These are phyloP conservation scores for Chloromyia formosa DNA, from an alignment of 2,888 invertebrate species.

Conservation along the genomic window DNA sequence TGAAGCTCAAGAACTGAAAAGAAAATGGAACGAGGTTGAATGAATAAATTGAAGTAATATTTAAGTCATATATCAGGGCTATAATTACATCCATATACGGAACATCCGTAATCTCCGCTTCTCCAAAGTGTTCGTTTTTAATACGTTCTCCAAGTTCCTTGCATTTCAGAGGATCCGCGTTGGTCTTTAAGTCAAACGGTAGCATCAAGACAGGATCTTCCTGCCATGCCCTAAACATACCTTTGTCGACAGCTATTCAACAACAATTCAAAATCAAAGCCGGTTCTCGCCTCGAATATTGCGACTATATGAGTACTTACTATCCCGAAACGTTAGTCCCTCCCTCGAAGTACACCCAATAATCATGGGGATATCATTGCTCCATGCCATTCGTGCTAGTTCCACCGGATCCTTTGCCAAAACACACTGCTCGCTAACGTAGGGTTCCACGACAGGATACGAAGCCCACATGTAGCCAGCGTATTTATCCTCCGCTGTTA, in stretches of 20 bases:
- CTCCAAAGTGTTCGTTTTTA: slow-evolving; percentile 58
- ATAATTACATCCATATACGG: slow-evolving; percentile 30
- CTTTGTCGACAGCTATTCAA: neutral
- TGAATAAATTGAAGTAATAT: neutral
- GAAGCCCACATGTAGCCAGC: slow-evolving; percentile 57
- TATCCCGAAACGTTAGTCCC: slow-evolving; percentile 53
- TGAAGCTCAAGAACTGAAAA: slow-evolving; percentile 59
- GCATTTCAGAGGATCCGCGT: slow-evolving; percentile 52
- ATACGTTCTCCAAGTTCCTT: slow-evolving; percentile 54
- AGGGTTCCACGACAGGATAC: slow-evolving; percentile 50
- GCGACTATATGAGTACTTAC: too few species aligned
- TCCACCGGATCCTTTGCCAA: neutral
- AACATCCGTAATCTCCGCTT: slow-evolving; percentile 48
- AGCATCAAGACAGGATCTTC: slow-evolving; percentile 41
- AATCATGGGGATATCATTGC: neutral
- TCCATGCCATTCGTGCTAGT: neutral
- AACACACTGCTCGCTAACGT: neutral
- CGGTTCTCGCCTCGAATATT: neutral
- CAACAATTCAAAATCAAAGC: too few species aligned
- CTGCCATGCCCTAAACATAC: slow-evolving; percentile 5
- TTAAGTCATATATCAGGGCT: neutral
- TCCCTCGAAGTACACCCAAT: neutral
- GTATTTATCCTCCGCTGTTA: slow-evolving; percentile 50
- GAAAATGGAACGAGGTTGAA: neutral
- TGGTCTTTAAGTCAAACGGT: slow-evolving; percentile 55